Base-by-base conservation (phyloP, 2,797 vertebrate genomes). In the Halcyon badia region DNA sequence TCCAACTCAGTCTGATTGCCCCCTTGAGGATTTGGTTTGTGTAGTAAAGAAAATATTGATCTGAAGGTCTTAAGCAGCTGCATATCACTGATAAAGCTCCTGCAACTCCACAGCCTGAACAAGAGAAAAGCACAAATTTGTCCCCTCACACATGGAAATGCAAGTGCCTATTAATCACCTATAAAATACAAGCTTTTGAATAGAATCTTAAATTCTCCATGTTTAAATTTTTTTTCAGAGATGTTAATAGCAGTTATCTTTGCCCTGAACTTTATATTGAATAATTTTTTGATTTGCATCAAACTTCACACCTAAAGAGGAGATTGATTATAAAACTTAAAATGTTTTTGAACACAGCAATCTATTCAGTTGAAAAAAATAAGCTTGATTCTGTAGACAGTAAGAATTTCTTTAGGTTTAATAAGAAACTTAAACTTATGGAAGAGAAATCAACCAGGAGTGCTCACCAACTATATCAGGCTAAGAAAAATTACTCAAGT, bases 31-130 rank as follows among this genome's bases (percentile, higher is more conserved):
- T 85, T 72, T 87, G 10, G 15, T 78, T 93, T 94, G 41, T 35
- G 35, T 31, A 79, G 26, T 51, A 61, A 82, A 86, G 61, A 85
- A 89, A 87, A 92, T 58, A 90, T 30, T 71, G 9, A 85, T 83
- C 52, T 75, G 20, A 51, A 94, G 66, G 12, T 65, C 44, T 80
- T 83, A 37, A 69, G 37, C 51, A 58, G 26, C 21, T 70, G 6
- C 30, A 2, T 19, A 44, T 54, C 58, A 42, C 22, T 73, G 28
- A 52, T 41, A 26, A 64, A 68, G 25, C 13, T 84, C 41, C 62
- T 44, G 21, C 21, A 56, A 28, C 33, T 41, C 17, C 31, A 61
- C 5, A 86, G n/a, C 2, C n/a, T 21, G 5, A 72, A 39, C 13
- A 73, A 20, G 1, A 30, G 3, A 39, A 70, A 82, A 65, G 2